Base-by-base conservation (phyloP, 2,797 vertebrate species). In the Lacerta viridis region DNA sequence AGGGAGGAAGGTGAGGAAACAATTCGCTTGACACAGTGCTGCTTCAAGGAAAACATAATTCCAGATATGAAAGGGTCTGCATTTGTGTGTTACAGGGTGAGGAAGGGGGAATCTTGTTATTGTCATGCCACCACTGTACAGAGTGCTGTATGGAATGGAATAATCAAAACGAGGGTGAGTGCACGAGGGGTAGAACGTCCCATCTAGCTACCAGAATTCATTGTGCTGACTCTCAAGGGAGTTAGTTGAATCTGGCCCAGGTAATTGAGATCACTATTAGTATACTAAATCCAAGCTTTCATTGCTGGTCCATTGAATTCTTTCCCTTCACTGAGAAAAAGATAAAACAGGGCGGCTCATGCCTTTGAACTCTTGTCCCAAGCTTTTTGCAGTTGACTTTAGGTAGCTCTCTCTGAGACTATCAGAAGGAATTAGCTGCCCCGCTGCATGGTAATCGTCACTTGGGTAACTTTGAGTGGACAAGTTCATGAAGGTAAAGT, bases 21-120 rank as follows among this genome's bases (percentile, higher is more conserved):
- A 90, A 90, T 78, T 78, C 43, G 36, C 86, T 88, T 76, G 39
- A 50, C 68, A 69, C n/a, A 61, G 78, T 55, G 50, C 77, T 27
- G 87, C 72, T 74, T 71, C 55, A 80, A 55, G 75, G 18, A 72
- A 80, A 68, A 69, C 17, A 61, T 55, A 8, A 25, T 50, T 72
- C 77, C 64, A 86, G 41, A 89, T 36, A 7, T 41, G 83, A 74
- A 83, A 10, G 5, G 7, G 18, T 74, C 3, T 41, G 13, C 8
- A 55, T 88, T 25, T 36, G 5, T 66, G 10, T 75, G 55, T n/a
- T 75, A 23, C 23, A 66, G 33, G 66, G 29, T 29, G 71, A 80
- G 68, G 39, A 77, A 50, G 15, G 9, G 27, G 23, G 79, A 59
- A n/a, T 64, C 27, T 46, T 66, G 9, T 64, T 66, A 59, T 83